phyloP scores from a whole-genome alignment of 2,888 invertebrate species.

The Oxystoma pomonae region DNA sequence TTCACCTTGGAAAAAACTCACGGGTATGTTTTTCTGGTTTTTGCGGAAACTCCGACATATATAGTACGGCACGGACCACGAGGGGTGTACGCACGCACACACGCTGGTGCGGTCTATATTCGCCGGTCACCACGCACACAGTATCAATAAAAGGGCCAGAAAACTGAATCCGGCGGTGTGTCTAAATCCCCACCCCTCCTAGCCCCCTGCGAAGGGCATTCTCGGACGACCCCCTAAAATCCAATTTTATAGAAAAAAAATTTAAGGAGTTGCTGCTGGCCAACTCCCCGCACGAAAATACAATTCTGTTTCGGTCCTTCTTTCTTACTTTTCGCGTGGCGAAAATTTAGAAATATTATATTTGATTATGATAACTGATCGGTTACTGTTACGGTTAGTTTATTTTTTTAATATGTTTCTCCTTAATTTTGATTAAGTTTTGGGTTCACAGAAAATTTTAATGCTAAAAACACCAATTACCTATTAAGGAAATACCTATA shows the following conservation, averaged over 20 bases:
- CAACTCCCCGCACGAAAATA: background rate
- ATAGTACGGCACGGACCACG: background rate
- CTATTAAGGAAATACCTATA: too few species aligned
- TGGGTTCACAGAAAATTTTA: too few species aligned
- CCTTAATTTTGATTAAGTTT: too few species aligned
- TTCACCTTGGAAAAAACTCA: background rate
- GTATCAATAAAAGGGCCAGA: constrained; percentile 25
- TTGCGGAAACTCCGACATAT: background rate
- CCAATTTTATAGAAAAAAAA: background rate
- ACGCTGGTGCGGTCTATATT: background rate
- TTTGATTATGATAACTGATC: too few species aligned
- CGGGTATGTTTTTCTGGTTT: background rate
- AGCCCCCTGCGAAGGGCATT: background rate
- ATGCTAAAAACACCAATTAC: too few species aligned
- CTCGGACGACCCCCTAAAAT: background rate
- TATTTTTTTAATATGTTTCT: too few species aligned
- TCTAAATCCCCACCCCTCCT: background rate
- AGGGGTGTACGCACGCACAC: background rate
- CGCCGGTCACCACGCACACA: constrained; percentile 23
- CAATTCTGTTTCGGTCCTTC: background rate
- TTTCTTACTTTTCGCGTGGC: background rate
- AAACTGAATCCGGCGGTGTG: constrained; percentile 17
- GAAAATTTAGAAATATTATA: too few species aligned
- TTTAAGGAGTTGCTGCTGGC: background rate
- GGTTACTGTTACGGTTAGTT: too few species aligned